Evolutionary conservation across 2,113 vertebrate species (phyloP), one percentile per base, ranked within the genome.

Genomic region (Puffinus mauretanicus): DNA sequence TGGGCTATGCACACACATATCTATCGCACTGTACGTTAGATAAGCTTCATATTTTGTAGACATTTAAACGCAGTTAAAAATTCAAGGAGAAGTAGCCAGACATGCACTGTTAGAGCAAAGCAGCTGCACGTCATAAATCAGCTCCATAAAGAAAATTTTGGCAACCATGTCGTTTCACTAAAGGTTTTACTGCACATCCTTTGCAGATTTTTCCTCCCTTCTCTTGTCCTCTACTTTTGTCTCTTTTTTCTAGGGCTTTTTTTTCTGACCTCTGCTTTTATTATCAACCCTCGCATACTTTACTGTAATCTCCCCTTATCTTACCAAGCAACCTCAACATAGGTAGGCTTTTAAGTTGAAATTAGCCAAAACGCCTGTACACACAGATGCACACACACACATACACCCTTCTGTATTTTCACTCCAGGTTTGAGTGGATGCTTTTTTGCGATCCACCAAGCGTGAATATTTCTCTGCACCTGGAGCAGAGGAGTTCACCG

Each of bases 121-220:
- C 94, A 97, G 94, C 90, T 96, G 94, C 46, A 38, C 47, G 82
- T 70, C 84, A 61, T 95, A 90, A 94, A 95, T 94, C 75, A 90
- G 81, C 58, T 83, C 52, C 52, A 51, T n/a, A 13, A 77, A 57
- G 86, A 75, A 51, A 67, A 62, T 3, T 8, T 51, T 94, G 92
- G 73, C 69, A 89, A n/a, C 16, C 69, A 3, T 38, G 26, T 69
- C 4, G 40, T 82, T 87, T 88, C 67, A 47, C 47, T 77, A 55
- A 75, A 61, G 52, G 30, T 70, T 96, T 93, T 90, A 70, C 66
- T 65, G 65, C 55, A 36, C 29, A 55, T 62, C 30, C 67, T 94
- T 49, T 54, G 77, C 67, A 85, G 38, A 18, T 72, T 82, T 90
- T 73, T 62, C 58, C 55, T 89, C 46, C 47, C 12, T 46, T 86